Evolutionary conservation across 2,113 vertebrate genomes (phyloP).

Genomic region (Podiceps cristatus): DNA sequence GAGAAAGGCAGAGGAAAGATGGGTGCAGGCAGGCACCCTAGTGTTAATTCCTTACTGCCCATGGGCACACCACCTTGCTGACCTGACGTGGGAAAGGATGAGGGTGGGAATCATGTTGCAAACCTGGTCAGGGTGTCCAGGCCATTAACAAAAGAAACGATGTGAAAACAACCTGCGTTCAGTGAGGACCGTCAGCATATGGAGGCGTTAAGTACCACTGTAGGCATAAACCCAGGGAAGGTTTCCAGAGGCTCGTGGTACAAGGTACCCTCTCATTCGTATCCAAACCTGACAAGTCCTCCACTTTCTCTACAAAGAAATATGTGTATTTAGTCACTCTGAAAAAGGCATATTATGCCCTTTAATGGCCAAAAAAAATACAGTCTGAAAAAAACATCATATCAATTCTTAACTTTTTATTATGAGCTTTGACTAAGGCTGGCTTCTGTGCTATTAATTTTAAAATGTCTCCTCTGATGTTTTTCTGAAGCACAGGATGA

Average conservation of each 20-base stretch:
- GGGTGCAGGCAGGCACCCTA: not conserved
- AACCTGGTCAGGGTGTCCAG: not conserved
- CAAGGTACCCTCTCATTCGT: not conserved
- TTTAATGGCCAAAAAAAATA: not conserved
- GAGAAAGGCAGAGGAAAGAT: not conserved
- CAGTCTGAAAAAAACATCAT: not conserved
- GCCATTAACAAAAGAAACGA: not conserved
- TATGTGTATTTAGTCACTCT: not conserved
- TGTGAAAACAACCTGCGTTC: not conserved
- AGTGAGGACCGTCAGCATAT: not conserved
- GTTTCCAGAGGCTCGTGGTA: not conserved
- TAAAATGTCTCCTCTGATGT: not conserved
- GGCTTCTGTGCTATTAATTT: not conserved
- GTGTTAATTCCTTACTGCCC: not conserved
- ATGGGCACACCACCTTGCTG: not conserved
- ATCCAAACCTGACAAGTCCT: not conserved
- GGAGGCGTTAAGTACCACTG: not conserved
- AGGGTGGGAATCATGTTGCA: not conserved
- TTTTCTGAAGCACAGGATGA: not conserved
- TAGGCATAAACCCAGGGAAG: not conserved
- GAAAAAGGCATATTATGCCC: not conserved
- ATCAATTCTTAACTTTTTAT: not conserved
- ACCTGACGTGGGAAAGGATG: not conserved
- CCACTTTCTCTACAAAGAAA: not conserved
- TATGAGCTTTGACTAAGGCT: not conserved